Evolutionary conservation across 2,797 vertebrate genomes (phyloP), one percentile per base, ranked within the genome.

Genomic region (Australoheros facetus): DNA sequence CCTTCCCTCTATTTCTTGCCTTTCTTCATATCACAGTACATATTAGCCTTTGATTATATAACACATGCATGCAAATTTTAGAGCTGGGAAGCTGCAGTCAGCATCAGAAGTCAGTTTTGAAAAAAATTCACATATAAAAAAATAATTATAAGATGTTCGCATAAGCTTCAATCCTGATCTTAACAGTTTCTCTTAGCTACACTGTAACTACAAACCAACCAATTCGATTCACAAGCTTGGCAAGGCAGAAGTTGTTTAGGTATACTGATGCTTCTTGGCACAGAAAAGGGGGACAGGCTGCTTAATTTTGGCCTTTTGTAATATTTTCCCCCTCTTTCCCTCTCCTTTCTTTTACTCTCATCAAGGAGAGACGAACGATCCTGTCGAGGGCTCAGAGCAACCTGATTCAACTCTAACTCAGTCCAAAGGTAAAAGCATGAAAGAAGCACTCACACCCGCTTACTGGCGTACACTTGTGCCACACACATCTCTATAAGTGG

Each of bases 361-460:
- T 87, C 39, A 72, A 94, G 95, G 85, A 75, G 94, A 93, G 73
- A 85, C 77, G 78, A 92, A 93, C 84, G 86, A 88, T 89, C 87
- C 84, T 75, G 91, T 85, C 23, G 80, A 92, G 92, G 89, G 80
- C 85, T 90, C 83, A 26, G 83, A 91, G 77, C 93, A 93, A 86
- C 74, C 90, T 60, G 88, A 91, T 89, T 89, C 88, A 74, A 87
- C 82, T 93, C 85, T 82, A 88, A 80, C 92, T 81, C 94, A 93
- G 91, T 93, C 95, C 93, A 95, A 96, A 95, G 96, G 96, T 96
- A 94, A 93, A 88, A 58, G 58, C 53, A 5, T 4, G 14, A 34
- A 71, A 64, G 71, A 82, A 74, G 74, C 71, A 76, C 83, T 88
- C 77, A 21, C 42, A 48, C 62, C 55, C 17, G 7, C 76, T 71